These are phyloP conservation scores for Melanostoma mellinum DNA, from an alignment of 2,888 invertebrate genomes.

Conservation along the genomic window DNA sequence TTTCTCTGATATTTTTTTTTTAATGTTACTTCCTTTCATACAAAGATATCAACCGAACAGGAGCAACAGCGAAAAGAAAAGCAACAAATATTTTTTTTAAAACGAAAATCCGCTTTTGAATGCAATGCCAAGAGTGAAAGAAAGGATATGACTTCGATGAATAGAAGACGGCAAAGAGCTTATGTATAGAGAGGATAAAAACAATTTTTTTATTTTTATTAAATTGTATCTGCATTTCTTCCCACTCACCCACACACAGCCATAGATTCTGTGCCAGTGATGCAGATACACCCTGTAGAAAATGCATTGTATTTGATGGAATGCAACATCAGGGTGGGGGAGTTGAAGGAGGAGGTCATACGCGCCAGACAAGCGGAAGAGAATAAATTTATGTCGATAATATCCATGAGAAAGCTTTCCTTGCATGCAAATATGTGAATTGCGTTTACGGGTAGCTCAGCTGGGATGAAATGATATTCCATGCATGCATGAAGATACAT, in stretches of 20 bases:
- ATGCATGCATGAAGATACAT: constrained; percentile 57
- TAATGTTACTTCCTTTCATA: constrained; percentile 55
- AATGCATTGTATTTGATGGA: constrained; percentile 56
- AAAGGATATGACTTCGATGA: constrained; percentile 55
- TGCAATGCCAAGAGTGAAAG: constrained; percentile 63
- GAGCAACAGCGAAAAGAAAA: constrained; percentile 1
- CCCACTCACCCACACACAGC: constrained; percentile 42
- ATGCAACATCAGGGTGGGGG: constrained; percentile 4
- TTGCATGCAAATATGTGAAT: constrained; percentile 50
- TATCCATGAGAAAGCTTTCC: constrained; percentile 44
- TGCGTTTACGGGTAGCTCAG: constrained; percentile 55
- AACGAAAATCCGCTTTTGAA: constrained; percentile 46
- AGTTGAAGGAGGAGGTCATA: constrained; percentile 38
- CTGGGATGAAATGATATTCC: constrained; percentile 55
- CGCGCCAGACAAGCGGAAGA: constrained; percentile 62
- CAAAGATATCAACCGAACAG: constrained; percentile 59
- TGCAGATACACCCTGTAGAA: constrained; percentile 47
- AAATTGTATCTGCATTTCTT: constrained; percentile 38
- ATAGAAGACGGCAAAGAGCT: constrained; percentile 36
- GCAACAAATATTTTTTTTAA: neutral
- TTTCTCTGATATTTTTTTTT: neutral
- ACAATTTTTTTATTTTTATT: neutral
- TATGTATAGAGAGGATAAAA: constrained; percentile 24
- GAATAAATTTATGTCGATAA: constrained; percentile 63
- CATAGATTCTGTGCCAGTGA: constrained; percentile 5